Evolutionary conservation across 1,140 invertebrate genomes (phyloP).

Genomic region (Elymnias hypermnestra): DNA sequence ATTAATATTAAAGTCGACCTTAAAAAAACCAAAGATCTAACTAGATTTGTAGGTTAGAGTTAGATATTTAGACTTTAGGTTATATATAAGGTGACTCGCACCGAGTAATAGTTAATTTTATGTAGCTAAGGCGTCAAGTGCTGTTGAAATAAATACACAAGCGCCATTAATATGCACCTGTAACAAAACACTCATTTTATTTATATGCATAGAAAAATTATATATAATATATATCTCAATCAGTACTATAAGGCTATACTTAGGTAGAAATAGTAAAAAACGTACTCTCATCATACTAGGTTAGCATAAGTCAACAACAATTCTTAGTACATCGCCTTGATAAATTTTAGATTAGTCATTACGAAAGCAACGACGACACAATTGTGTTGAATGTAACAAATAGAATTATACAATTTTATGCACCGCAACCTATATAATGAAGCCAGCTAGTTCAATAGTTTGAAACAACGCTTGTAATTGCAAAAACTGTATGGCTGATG

Average conservation of each 20-base stretch:
- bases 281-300: conserved; percentile 14
- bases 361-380: conserved; percentile 11
- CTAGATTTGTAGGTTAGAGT: not conserved
- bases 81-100: not conserved
- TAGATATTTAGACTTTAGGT: not conserved
- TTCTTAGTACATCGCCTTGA: conserved; percentile 18
- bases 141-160: too few species aligned
- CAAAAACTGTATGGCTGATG: conserved; percentile 65
- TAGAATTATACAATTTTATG: conserved; percentile 35
- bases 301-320: conserved; percentile 16
- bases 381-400: conserved; percentile 18
- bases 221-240: conserved; percentile 7
- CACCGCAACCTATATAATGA: conserved; percentile 67
- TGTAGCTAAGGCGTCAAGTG: conserved; percentile 7
- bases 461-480: conserved; percentile 66
- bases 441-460: conserved; percentile 66
- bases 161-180: conserved; percentile 14
- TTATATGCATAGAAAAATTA: conserved; percentile 17
- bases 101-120: not conserved
- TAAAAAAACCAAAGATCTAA: not conserved
- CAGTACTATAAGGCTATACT: conserved; percentile 21
- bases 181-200: conserved; percentile 16
- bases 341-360: conserved; percentile 19
- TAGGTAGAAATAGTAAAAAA: conserved; percentile 9
- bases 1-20: not conserved